These are phyloP conservation scores for Coptodon bakossiorum DNA, from an alignment of 2,113 vertebrate genomes.

Conservation along the genomic window DNA sequence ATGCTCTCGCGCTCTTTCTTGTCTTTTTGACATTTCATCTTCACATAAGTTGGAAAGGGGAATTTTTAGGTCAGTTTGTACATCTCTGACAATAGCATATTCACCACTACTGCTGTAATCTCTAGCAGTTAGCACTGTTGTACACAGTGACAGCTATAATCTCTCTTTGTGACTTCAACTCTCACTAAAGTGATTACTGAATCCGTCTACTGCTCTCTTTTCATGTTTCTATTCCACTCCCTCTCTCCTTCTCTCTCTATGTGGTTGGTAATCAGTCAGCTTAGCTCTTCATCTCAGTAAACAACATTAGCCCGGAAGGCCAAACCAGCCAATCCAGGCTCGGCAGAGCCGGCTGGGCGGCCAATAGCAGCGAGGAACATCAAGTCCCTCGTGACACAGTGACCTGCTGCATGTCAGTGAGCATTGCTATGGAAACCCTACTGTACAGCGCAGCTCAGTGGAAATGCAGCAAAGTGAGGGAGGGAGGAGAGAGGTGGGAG, in stretches of 20 bases:
- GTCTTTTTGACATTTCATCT: not conserved
- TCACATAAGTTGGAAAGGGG: not conserved
- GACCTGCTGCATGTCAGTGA: constrained; percentile 70
- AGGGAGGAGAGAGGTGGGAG: constrained; percentile 26
- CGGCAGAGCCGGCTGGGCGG: not conserved
- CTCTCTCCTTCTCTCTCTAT: not conserved
- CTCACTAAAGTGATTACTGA: constrained; percentile 39
- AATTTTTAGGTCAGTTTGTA: not conserved
- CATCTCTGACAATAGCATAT: not conserved
- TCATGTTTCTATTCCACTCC: constrained; percentile 1
- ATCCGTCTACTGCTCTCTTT: not conserved
- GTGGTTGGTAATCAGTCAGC: constrained; percentile 63
- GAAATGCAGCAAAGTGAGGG: constrained; percentile 36
- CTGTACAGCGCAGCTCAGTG: constrained; percentile 49
- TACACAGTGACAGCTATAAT: constrained; percentile 27
- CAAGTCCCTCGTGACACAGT: constrained; percentile 66
- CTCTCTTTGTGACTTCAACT: constrained; percentile 34
- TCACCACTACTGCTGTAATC: constrained; percentile 8
- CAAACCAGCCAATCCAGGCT: constrained; percentile 60
- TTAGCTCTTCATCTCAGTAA: constrained; percentile 72
- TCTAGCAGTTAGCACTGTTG: not conserved
- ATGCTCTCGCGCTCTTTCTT: not conserved
- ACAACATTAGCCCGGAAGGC: constrained; percentile 67
- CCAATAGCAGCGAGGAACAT: constrained; percentile 47
- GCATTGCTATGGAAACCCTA: constrained; percentile 75